Percentiles rank a stretch among this genome's conserved stretches.
phyloP scores from a whole-genome alignment of 2,113 vertebrate genomes.

The Eolophus roseicapilla region DNA sequence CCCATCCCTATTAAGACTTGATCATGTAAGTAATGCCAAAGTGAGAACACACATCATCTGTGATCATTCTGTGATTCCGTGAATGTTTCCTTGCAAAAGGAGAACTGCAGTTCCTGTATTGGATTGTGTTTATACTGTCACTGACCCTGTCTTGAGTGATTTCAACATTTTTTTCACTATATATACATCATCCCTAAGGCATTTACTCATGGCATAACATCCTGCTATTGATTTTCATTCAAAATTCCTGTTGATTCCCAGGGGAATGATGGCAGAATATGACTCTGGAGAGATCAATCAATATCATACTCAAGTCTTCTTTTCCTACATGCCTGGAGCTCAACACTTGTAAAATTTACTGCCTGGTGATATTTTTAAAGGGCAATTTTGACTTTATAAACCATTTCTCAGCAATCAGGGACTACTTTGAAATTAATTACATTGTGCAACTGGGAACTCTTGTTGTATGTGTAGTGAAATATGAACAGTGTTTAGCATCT shows the following conservation, averaged over 20 bases:
- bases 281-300: background rate
- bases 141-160: background rate
- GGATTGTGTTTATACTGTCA: background rate
- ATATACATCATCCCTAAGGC: background rate
- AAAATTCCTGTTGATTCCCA: background rate
- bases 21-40: background rate
- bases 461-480: background rate
- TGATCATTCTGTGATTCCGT: background rate
- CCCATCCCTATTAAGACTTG: background rate
- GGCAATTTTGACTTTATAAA: slow-evolving; percentile 15
- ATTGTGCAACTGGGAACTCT: background rate
- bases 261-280: background rate
- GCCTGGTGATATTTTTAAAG: slow-evolving; percentile 16
- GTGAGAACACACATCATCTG: background rate
- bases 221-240: background rate
- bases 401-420: background rate
- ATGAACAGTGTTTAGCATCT: slow-evolving; percentile 12
- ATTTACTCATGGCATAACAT: background rate
- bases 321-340: background rate
- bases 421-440: slow-evolving; percentile 9
- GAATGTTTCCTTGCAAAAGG: background rate
- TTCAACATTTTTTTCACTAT: background rate
- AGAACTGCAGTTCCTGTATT: background rate
- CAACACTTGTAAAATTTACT: background rate
- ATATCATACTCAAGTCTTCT: background rate